Percentiles rank a stretch among this genome's conserved stretches.
Conservation (phyloP, 2,888 invertebrate genomes). For the Parthenolecanium corni region DNA sequence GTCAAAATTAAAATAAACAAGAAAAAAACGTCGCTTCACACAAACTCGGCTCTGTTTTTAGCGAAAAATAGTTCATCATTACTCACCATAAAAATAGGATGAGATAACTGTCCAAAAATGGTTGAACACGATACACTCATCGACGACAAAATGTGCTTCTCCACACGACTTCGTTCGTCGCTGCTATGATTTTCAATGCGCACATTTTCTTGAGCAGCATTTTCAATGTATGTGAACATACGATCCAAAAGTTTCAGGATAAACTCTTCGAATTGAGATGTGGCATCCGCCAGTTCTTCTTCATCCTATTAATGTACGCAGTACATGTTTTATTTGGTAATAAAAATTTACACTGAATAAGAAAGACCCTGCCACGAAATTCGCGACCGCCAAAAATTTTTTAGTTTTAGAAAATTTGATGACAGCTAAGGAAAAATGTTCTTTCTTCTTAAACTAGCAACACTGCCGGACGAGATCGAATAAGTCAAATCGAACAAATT, state of each 20-base stretch:
- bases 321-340: neutral
- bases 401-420: neutral
- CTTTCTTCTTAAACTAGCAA: no score
- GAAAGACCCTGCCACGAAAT: neutral
- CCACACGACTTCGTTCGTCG: conserved; percentile 14
- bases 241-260: conserved; percentile 73
- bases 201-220: conserved; percentile 55
- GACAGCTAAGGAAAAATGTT: no score
- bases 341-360: neutral
- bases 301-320: conserved; percentile 46
- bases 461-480: no score
- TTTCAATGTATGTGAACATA: conserved; percentile 58
- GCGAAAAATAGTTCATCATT: no score
- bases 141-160: conserved; percentile 2
- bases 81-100: conserved; percentile 23
- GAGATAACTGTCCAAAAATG: conserved; percentile 16
- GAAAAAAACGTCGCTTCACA: no score
- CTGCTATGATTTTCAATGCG: conserved; percentile 45
- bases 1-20: no score
- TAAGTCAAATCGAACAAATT: no score
- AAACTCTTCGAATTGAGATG: conserved; percentile 80
- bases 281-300: conserved; percentile 59
- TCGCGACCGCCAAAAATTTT: neutral
- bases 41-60: no score
- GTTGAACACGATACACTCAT: conserved; percentile 6